A percentile compares a stretch with the other conserved stretches of the same genome.
These are phyloP conservation scores for Mycteria americana DNA, from an alignment of 2,797 vertebrate genomes.

Conservation along the genomic window DNA sequence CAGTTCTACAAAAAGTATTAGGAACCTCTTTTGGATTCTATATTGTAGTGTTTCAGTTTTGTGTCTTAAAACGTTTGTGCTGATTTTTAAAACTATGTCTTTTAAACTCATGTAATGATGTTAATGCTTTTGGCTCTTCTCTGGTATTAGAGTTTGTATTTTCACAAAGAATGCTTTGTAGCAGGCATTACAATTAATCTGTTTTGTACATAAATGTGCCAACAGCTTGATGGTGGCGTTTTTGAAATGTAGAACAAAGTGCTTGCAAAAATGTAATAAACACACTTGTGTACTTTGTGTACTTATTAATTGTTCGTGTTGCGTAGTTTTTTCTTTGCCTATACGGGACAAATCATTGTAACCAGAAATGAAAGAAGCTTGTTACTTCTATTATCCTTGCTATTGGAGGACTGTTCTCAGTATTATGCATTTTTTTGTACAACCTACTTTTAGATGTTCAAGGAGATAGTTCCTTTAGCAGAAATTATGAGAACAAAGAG, in stretches of 20 bases:
- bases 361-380: background rate
- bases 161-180: conserved; percentile 97
- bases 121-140: conserved; percentile 88
- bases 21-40: conserved; percentile 86
- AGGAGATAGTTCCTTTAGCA: background rate
- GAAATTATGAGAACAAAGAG: background rate
- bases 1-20: conserved; percentile 87
- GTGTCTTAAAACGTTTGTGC: conserved; percentile 94
- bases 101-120: conserved; percentile 89
- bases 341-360: background rate
- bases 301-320: conserved; percentile 72
- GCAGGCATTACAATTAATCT: conserved; percentile 93
- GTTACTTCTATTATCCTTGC: background rate
- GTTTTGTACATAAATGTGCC: conserved; percentile 99
- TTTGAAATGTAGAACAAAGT: conserved; percentile 99
- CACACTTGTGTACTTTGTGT: conserved; percentile 97
- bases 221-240: conserved; percentile 98
- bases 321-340: conserved; percentile 5
- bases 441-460: background rate
- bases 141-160: conserved; percentile 98
- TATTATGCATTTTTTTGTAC: background rate
- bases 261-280: conserved; percentile 98
- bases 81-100: conserved; percentile 91
- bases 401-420: background rate
- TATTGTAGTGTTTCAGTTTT: conserved; percentile 93